Conservation (phyloP, 2,888 invertebrate species). For the Pachymerium ferrugineum region DNA sequence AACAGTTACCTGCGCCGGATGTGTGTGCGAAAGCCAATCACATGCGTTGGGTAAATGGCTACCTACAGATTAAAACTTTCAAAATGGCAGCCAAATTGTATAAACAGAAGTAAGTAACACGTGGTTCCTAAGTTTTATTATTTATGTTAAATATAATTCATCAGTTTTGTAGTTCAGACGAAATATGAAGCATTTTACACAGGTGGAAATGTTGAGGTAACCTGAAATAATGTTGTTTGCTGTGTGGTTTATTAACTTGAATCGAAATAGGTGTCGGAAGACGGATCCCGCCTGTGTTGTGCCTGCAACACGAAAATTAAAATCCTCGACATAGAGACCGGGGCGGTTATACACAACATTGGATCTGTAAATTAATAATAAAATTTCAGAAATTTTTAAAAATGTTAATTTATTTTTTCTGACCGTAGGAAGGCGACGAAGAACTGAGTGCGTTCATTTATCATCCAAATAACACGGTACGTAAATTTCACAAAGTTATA, state of each 20-base stretch:
- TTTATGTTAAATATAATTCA: not conserved
- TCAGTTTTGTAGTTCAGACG: not conserved
- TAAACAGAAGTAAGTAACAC: not conserved
- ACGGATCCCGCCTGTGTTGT: not conserved
- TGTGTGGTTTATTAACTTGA: not conserved
- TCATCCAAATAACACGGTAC: not conserved
- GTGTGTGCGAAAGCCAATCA: too few relatives aligned
- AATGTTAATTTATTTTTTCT: not conserved
- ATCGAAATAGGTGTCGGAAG: not conserved
- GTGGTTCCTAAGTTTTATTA: not conserved
- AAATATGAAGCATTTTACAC: constrained; percentile 11
- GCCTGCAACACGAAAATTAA: not conserved
- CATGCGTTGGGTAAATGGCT: too few relatives aligned
- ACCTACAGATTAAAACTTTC: too few relatives aligned
- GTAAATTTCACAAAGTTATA: not conserved
- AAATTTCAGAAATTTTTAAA: too few relatives aligned
- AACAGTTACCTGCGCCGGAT: too few relatives aligned
- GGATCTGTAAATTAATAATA: not conserved
- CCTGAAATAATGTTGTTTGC: not conserved
- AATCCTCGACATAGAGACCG: not conserved
- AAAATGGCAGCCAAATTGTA: not conserved
- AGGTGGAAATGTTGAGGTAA: not conserved
- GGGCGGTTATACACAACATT: not conserved
- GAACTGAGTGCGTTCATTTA: not conserved
- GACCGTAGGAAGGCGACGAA: not conserved